phyloP scores from a whole-genome alignment of 2,113 vertebrate species.

The Zosterops pallidus region DNA sequence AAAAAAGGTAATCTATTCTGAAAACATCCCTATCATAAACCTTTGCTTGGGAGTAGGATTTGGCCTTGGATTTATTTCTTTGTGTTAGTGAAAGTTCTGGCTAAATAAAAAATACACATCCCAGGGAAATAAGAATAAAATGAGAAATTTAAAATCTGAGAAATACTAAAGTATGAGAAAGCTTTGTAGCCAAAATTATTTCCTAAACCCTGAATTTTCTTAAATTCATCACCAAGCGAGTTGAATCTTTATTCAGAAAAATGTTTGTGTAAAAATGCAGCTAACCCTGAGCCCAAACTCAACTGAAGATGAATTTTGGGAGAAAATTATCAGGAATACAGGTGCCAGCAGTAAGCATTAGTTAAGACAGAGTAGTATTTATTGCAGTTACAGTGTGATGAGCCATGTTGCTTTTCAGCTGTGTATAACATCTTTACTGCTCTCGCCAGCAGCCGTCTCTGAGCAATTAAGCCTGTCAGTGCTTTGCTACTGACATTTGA shows the following conservation, averaged over 20 bases:
- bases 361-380: background rate
- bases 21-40: background rate
- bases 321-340: background rate
- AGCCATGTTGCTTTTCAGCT: background rate
- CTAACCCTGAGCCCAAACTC: background rate
- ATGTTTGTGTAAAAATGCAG: background rate
- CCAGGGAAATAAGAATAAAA: background rate
- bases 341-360: background rate
- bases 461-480: background rate
- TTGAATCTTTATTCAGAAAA: constrained; percentile 6
- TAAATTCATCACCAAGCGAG: constrained; percentile 7
- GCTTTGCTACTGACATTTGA: background rate
- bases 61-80: background rate
- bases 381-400: background rate
- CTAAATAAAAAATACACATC: background rate
- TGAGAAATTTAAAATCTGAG: background rate
- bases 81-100: background rate
- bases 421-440: background rate
- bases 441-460: fast-evolving
- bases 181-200: background rate
- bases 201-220: constrained; percentile 44
- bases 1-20: background rate
- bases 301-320: background rate
- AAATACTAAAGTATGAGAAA: constrained; percentile 8
- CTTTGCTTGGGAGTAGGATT: background rate